phyloP scores from a whole-genome alignment of 2,888 invertebrate species.

The Drosophila nr. fundita region DNA sequence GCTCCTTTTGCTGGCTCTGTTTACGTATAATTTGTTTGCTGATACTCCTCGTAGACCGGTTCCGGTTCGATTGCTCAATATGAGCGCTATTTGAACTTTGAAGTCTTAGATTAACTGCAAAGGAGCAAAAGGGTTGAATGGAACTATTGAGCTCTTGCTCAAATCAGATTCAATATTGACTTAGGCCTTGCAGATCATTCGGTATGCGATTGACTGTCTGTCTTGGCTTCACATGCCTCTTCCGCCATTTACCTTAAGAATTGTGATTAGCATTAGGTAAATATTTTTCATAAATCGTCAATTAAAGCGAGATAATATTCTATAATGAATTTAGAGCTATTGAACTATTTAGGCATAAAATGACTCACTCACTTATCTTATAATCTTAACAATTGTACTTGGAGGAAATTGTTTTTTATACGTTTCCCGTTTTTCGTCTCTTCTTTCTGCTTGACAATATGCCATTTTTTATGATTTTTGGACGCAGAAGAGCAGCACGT shows the following conservation, averaged over 20 bases:
- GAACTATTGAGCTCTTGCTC: neutral
- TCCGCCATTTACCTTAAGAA: neutral
- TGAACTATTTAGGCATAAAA: conserved; percentile 6
- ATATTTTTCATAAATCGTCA: neutral
- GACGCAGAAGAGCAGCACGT: conserved; percentile 63
- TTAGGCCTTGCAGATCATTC: neutral
- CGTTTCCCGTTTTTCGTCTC: conserved; percentile 21
- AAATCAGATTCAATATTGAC: neutral
- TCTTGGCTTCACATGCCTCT: neutral
- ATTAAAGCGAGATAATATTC: neutral
- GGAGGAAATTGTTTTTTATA: conserved; percentile 12
- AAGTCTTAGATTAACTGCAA: conserved; percentile 11
- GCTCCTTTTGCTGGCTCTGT: conserved; percentile 31
- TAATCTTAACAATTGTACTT: conserved; percentile 1
- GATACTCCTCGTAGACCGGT: conserved; percentile 11
- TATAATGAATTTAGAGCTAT: neutral
- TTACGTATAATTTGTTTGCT: conserved; percentile 47
- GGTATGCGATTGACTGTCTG: neutral
- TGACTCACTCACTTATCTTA: conserved; percentile 1
- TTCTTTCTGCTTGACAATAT: conserved; percentile 15
- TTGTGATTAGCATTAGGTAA: neutral
- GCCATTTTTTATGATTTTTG: conserved; percentile 10
- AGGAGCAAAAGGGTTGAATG: neutral
- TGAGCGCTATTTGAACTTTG: conserved; percentile 10
- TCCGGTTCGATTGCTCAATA: conserved; percentile 50